Evolutionary conservation across 1,140 invertebrate species (phyloP).

Genomic region (Pachypeltis micranthus): DNA sequence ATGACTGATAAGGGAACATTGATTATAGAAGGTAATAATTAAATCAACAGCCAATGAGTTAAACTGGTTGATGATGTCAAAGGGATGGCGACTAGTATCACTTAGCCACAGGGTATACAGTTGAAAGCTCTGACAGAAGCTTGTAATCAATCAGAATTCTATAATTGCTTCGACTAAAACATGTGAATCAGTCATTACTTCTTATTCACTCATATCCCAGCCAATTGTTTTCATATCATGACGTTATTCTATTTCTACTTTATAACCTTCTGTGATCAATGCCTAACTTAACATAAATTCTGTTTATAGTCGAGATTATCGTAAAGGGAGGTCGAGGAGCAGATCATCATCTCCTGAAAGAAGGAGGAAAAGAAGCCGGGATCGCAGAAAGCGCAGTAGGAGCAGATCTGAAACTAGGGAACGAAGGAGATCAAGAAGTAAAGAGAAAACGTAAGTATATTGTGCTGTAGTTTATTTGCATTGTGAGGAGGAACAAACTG

Average conservation of each 20-base stretch:
- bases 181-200: neutral
- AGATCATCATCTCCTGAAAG: conserved; percentile 24
- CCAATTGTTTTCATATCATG: neutral
- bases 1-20: too few relatives aligned
- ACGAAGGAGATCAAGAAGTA: conserved; percentile 43
- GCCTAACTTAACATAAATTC: too few relatives aligned
- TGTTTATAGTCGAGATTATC: conserved; percentile 21
- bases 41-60: too few relatives aligned
- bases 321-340: conserved; percentile 26
- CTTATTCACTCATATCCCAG: neutral
- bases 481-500: conserved; percentile 5
- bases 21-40: too few relatives aligned
- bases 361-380: conserved; percentile 26
- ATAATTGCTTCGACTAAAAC: neutral
- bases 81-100: too few relatives aligned
- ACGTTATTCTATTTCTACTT: neutral
- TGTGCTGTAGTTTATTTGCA: neutral
- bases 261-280: neutral
- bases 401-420: conserved; percentile 30
- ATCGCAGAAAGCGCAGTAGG: conserved; percentile 27
- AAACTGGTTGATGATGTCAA: too few relatives aligned
- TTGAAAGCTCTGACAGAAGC: too few relatives aligned
- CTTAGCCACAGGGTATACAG: too few relatives aligned
- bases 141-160: too few relatives aligned
- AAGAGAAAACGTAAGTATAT: conserved; percentile 37